These are phyloP conservation scores for Leucosticte australis DNA, from an alignment of 2,113 vertebrate species.

Conservation along the genomic window DNA sequence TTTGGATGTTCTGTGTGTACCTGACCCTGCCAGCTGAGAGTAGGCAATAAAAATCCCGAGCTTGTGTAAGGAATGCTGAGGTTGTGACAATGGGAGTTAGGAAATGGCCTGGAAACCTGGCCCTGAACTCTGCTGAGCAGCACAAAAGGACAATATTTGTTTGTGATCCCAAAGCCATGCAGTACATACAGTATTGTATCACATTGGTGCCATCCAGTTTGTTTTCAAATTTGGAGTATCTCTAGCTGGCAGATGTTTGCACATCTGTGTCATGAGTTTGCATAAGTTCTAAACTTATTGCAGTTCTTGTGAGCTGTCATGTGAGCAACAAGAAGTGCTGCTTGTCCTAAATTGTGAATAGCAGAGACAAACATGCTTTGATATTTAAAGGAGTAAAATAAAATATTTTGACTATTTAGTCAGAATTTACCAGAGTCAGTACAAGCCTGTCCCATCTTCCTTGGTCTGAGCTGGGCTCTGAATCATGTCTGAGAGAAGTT, in stretches of 20 bases:
- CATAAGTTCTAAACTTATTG: neutral
- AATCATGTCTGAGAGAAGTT: neutral
- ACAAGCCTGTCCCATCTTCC: neutral
- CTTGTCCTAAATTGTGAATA: neutral
- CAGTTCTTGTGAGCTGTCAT: neutral
- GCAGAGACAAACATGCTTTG: neutral
- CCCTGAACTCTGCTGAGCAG: neutral
- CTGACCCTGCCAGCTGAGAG: neutral
- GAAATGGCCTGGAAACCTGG: neutral
- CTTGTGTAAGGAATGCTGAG: neutral
- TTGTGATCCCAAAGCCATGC: neutral
- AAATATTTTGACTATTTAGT: rapidly evolving
- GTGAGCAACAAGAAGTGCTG: neutral
- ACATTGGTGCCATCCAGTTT: neutral
- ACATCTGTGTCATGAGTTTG: neutral
- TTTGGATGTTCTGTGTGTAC: neutral
- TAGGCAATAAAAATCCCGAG: neutral
- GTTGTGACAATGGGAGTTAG: neutral
- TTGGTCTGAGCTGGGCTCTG: neutral
- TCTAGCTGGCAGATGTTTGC: neutral
- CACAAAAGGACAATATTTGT: neutral
- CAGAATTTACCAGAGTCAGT: neutral
- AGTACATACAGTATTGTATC: neutral
- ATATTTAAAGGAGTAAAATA: neutral
- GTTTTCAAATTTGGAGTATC: neutral